Base-by-base conservation (phyloP, 2,888 invertebrate genomes). In the Euproctis similis region DNA sequence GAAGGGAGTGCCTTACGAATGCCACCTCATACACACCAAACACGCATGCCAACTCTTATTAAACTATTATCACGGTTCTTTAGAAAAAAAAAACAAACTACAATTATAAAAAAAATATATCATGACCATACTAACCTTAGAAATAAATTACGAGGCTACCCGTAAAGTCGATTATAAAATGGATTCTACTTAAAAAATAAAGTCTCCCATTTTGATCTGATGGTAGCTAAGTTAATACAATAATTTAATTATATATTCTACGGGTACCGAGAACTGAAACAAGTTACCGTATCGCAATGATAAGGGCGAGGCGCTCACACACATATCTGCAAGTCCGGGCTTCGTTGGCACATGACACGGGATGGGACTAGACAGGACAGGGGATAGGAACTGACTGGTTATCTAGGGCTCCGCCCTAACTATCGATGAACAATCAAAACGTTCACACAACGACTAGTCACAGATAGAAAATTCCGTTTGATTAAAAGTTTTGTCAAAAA, bases 21-120 rank as follows among this genome's bases (percentile, higher is more conserved):
- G 76, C 76, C 78, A 64, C 58, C 59, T 55, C 71, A 57, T 62
- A 57, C 62, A 57, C 73, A 68, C 68, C 74, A 62, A 63, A 50
- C 71, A 64, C 43, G 55, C 76, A 69, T 52, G 62, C 72, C 58
- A 60, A 57, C 63, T 74, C 80, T 77, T 84, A 81, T 66, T 65
- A 60, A 78, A 72, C 85, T 85, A 85, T 76, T 85, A 85, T 85
- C 85, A 85, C 85, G 75, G 81, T 80, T 81, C 59, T 70, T 76
- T 66, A 68, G 65, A 68, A 72, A n/a, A n/a, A n/a, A n/a, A n/a
- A 71, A 76, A 72, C 64, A 63, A 72, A 68, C 68, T 65, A 76
- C 65, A n/a, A n/a, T n/a, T n/a, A n/a, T n/a, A 75, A 61, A 69
- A 68, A 46, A 21, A 19, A 21, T 53, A 74, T 70, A 71, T 68